Evolutionary conservation across 2,113 vertebrate genomes (phyloP).

Genomic region (Lota lota): DNA sequence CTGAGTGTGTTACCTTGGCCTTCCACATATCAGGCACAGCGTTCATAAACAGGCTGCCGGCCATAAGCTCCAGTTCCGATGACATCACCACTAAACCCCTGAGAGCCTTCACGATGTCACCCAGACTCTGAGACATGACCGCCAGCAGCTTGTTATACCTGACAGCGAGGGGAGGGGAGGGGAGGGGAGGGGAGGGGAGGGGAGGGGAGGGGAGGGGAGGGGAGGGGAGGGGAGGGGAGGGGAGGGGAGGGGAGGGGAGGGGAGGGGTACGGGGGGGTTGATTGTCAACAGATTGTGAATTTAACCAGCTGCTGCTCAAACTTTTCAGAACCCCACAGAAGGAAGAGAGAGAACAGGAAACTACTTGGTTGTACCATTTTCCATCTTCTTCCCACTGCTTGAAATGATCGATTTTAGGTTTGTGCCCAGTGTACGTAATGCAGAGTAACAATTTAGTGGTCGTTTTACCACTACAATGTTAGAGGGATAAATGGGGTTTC

Average conservation of each 20-base stretch:
- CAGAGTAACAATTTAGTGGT: no score
- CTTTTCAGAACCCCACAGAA: no score
- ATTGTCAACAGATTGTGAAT: no score
- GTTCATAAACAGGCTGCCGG: constrained; percentile 85
- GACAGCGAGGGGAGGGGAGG: constrained; percentile 5
- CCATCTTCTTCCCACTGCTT: no score
- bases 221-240: not conserved
- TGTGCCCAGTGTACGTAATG: no score
- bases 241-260: not conserved
- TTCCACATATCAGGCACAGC: constrained; percentile 85
- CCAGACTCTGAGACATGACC: constrained; percentile 77
- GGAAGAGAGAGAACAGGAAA: no score
- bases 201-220: not conserved
- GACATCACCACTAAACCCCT: constrained; percentile 91
- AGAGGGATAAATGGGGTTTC: no score
- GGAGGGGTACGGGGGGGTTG: not conserved
- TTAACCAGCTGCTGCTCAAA: no score
- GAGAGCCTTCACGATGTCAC: constrained; percentile 85
- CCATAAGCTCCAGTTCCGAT: constrained; percentile 86
- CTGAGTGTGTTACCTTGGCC: constrained; percentile 70
- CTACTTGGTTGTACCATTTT: no score
- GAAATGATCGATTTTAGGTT: no score
- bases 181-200: not conserved
- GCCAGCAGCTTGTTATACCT: constrained; percentile 86
- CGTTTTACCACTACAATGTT: no score